Percentiles rank a stretch among this genome's conserved stretches.
Evolutionary conservation across 2,888 invertebrate genomes (phyloP).

Genomic region (Alentia gelatinosa): DNA sequence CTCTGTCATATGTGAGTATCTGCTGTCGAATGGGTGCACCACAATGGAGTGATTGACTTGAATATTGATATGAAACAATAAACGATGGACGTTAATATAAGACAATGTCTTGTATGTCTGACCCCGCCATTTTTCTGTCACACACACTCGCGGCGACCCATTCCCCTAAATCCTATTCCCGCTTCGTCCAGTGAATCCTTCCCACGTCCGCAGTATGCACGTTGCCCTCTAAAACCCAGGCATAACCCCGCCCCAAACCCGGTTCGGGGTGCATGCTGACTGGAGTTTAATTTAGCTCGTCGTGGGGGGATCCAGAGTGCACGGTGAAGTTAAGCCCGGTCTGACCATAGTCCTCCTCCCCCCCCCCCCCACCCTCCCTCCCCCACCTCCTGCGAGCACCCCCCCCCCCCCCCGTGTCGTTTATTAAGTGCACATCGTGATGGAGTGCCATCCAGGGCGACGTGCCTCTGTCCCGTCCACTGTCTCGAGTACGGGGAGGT

Average conservation of each 20-base stretch:
- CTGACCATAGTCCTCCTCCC: not conserved
- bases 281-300: constrained; percentile 1
- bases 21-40: too few relatives aligned
- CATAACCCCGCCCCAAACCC: too few relatives aligned
- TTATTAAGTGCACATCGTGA: constrained; percentile 31
- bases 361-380: not conserved
- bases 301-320: not conserved
- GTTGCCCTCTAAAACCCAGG: not conserved
- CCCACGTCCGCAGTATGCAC: not conserved
- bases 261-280: too few relatives aligned
- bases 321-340: not conserved
- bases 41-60: too few relatives aligned
- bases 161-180: too few relatives aligned
- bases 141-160: too few relatives aligned
- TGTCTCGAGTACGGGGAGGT: constrained; percentile 1
- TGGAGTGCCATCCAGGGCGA: constrained; percentile 14
- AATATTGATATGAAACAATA: too few relatives aligned
- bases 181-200: not conserved
- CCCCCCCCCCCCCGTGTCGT: not conserved
- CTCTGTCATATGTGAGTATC: too few relatives aligned
- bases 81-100: too few relatives aligned
- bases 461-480: not conserved
- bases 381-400: not conserved
- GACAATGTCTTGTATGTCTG: too few relatives aligned
- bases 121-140: too few relatives aligned